These are phyloP conservation scores for Syngnathus acus DNA, from an alignment of 2,797 vertebrate species.

Conservation along the genomic window DNA sequence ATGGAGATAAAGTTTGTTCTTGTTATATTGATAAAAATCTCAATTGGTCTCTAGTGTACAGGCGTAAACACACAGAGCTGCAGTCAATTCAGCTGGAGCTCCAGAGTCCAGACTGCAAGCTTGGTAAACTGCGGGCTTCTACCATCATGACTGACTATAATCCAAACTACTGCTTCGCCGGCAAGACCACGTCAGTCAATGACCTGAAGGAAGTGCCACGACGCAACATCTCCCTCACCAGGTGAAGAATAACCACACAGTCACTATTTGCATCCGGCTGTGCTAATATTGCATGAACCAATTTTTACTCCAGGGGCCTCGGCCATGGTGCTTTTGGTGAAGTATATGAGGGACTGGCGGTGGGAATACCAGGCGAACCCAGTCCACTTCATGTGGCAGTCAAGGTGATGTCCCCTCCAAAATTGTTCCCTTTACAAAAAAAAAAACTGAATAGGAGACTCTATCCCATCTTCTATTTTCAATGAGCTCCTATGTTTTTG, in stretches of 20 bases:
- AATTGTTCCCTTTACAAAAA: neutral
- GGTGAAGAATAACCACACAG: slow-evolving; percentile 62
- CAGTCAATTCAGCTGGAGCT: slow-evolving; percentile 97
- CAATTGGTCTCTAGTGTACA: slow-evolving; percentile 75
- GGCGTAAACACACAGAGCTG: slow-evolving; percentile 94
- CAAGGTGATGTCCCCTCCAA: slow-evolving; percentile 74
- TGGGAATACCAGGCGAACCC: slow-evolving; percentile 84
- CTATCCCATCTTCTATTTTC: too few relatives aligned
- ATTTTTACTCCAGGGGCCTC: slow-evolving; percentile 75
- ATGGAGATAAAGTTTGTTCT: neutral
- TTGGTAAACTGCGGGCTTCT: slow-evolving; percentile 94
- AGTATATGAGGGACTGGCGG: slow-evolving; percentile 94
- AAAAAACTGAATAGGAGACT: too few relatives aligned
- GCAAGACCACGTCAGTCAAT: slow-evolving; percentile 92
- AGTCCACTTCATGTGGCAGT: slow-evolving; percentile 95
- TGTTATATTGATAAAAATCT: neutral
- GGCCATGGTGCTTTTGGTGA: slow-evolving; percentile 97
- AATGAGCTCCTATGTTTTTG: neutral
- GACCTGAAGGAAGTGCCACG: slow-evolving; percentile 96
- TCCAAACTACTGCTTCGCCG: slow-evolving; percentile 98
- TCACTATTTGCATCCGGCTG: too few relatives aligned
- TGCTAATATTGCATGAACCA: too few relatives aligned
- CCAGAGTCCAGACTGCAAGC: slow-evolving; percentile 95
- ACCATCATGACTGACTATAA: slow-evolving; percentile 99
- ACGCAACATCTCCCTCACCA: slow-evolving; percentile 90